Conservation (phyloP, 2,113 vertebrate species). For the Strix aluco region DNA sequence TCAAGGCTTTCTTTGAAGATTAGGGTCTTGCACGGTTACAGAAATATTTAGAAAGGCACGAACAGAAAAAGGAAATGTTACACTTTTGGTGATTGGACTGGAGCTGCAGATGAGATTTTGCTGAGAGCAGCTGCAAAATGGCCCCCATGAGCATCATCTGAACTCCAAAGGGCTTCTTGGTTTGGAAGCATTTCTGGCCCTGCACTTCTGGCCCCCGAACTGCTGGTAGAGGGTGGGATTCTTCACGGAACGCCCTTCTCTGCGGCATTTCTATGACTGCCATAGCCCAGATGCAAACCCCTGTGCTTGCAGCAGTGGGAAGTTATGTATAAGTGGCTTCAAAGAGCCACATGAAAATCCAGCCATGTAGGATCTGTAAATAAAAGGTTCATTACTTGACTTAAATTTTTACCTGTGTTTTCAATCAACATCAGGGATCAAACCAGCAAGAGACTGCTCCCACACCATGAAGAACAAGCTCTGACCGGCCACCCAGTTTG, state of each 20-base stretch:
- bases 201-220: not conserved
- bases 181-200: not conserved
- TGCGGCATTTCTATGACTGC: not conserved
- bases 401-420: not conserved
- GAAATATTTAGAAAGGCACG: slow-evolving; percentile 23
- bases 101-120: not conserved
- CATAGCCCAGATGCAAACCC: not conserved
- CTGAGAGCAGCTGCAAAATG: not conserved
- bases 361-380: not conserved
- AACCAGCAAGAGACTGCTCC: not conserved
- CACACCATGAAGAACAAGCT: not conserved
- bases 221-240: not conserved
- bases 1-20: slow-evolving; percentile 57
- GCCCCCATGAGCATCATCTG: not conserved
- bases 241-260: not conserved
- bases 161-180: not conserved
- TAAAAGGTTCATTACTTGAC: not conserved
- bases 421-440: not conserved
- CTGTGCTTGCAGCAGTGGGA: not conserved
- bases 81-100: not conserved
- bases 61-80: slow-evolving; percentile 41
- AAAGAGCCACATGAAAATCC: not conserved
- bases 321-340: accelerated
- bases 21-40: not conserved
- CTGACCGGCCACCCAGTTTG: not conserved